Evolutionary conservation across 2,888 invertebrate genomes (phyloP).

Genomic region (Meteorus colon): DNA sequence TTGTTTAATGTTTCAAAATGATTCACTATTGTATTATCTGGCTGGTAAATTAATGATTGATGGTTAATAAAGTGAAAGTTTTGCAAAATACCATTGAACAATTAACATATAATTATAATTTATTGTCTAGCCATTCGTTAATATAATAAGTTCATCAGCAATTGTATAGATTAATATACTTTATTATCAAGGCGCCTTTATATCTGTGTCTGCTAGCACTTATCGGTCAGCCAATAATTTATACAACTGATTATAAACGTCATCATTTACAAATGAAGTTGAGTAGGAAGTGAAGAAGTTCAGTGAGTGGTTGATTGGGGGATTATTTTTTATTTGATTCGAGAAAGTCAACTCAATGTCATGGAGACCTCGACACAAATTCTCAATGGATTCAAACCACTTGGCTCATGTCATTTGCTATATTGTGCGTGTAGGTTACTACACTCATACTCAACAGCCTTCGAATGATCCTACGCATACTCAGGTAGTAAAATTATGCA

Average conservation of each 20-base stretch:
- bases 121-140: neutral
- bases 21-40: neutral
- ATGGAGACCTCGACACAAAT: conserved; percentile 44
- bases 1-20: neutral
- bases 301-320: conserved; percentile 5
- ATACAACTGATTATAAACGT: conserved; percentile 15
- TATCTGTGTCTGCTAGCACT: neutral
- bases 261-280: conserved; percentile 5
- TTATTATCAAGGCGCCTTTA: neutral
- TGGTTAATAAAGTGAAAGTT: neutral
- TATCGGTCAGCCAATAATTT: conserved; percentile 4
- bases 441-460: conserved; percentile 23
- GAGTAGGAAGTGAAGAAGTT: conserved; percentile 15
- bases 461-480: conserved; percentile 23
- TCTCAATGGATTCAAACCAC: conserved; percentile 25
- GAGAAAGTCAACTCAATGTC: conserved; percentile 34
- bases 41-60: neutral
- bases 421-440: neutral
- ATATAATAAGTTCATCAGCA: neutral
- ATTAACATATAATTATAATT: neutral
- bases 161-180: neutral
- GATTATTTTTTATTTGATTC: conserved; percentile 24
- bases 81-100: neutral
- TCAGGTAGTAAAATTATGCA: neutral
- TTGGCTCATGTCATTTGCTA: conserved; percentile 13